Evolutionary conservation across 2,113 vertebrate species (phyloP).

Genomic region (Sceloporus undulatus): DNA sequence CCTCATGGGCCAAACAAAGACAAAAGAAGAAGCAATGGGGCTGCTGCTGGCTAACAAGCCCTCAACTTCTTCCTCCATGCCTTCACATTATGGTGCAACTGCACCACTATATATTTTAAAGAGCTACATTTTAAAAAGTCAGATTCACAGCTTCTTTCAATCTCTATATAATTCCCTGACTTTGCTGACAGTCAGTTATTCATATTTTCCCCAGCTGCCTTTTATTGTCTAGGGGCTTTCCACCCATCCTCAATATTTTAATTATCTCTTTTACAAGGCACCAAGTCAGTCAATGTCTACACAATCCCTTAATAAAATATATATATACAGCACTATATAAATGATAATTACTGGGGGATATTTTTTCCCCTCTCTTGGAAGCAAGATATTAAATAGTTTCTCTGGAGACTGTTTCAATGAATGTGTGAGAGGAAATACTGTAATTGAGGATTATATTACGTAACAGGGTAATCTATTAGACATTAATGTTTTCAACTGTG

Average conservation of each 20-base stretch:
- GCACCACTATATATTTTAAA: too few species aligned
- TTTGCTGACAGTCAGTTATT: not conserved
- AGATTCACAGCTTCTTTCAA: not conserved
- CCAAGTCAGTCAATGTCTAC: not conserved
- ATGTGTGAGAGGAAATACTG: constrained; percentile 6
- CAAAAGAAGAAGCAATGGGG: too few species aligned
- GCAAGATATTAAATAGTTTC: constrained; percentile 17
- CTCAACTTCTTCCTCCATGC: too few species aligned
- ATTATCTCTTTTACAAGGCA: constrained; percentile 12
- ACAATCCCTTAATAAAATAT: constrained; percentile 3
- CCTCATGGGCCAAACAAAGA: too few species aligned
- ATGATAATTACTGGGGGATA: constrained; percentile 5
- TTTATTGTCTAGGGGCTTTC: constrained; percentile 37
- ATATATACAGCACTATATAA: constrained; percentile 8
- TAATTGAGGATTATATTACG: constrained; percentile 1
- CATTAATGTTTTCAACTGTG: constrained; percentile 1
- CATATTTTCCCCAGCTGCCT: not conserved
- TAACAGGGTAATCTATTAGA: constrained; percentile 16
- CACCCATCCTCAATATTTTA: constrained; percentile 23
- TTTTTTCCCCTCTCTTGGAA: constrained; percentile 11
- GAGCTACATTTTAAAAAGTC: not conserved
- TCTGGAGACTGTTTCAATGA: constrained; percentile 8
- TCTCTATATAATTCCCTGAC: not conserved
- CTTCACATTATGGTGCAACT: too few species aligned
- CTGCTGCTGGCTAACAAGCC: too few species aligned